Conservation (phyloP, 1,140 invertebrate species). For the Nephotettix cincticeps region DNA sequence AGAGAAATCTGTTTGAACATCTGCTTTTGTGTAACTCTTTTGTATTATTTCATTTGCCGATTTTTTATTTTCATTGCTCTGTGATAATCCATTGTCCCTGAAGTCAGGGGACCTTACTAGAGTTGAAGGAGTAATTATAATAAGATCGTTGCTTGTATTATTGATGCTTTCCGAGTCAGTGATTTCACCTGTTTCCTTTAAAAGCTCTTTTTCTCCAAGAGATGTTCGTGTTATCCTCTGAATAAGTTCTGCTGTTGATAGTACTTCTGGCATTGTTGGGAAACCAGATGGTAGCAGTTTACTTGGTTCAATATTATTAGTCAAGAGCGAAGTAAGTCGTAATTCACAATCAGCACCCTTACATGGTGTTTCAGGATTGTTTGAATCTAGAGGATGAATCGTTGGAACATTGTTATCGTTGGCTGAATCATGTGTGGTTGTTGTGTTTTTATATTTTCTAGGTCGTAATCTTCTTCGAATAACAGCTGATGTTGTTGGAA, state of each 20-base stretch:
- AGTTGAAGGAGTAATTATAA: conserved; percentile 8
- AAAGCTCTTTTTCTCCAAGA: neutral
- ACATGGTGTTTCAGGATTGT: conserved; percentile 8
- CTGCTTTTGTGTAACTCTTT: neutral
- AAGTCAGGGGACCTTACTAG: neutral
- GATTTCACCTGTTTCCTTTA: neutral
- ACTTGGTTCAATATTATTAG: conserved; percentile 19
- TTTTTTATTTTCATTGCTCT: neutral
- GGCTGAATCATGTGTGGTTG: conserved; percentile 16
- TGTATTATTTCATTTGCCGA: neutral
- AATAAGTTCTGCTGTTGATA: conserved; percentile 29
- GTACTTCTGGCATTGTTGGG: conserved; percentile 26
- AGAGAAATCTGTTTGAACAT: conserved; percentile 28
- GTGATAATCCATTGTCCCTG: neutral
- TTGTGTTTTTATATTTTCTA: conserved; percentile 23
- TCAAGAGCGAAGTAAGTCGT: conserved; percentile 5
- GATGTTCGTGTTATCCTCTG: conserved; percentile 23
- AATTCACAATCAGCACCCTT: neutral
- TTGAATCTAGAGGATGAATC: neutral
- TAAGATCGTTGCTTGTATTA: neutral
- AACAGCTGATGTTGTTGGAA: conserved; percentile 39
- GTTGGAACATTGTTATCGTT: neutral
- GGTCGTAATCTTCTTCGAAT: conserved; percentile 35
- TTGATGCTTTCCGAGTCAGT: conserved; percentile 24
- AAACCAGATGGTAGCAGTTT: conserved; percentile 28